phyloP scores from a whole-genome alignment of 2,113 vertebrate species.

The Tragelaphus imberbis region DNA sequence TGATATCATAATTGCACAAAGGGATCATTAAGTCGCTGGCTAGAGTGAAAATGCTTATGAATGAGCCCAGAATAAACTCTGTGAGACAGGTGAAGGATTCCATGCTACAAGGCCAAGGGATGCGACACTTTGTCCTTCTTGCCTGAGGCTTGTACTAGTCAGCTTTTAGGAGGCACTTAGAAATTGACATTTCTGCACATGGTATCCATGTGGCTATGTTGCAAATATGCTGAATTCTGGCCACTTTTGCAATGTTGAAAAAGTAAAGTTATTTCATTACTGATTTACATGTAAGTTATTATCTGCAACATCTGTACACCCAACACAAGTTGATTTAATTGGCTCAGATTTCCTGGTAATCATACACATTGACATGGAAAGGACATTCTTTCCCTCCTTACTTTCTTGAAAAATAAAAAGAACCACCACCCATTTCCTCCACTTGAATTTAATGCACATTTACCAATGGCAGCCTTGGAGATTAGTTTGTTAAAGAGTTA shows the following conservation, averaged over 20 bases:
- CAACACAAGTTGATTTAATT: slow-evolving; percentile 2
- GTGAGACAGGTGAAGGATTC: neutral
- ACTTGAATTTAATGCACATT: neutral
- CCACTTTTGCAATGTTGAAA: neutral
- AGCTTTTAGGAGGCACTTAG: neutral
- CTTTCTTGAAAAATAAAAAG: neutral
- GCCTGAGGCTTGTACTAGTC: neutral
- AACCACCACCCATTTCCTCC: neutral
- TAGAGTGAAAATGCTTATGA: neutral
- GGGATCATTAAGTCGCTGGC: neutral
- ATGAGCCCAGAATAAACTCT: neutral
- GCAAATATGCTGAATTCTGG: neutral
- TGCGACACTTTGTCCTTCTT: neutral
- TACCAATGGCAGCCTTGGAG: neutral
- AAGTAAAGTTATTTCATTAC: neutral
- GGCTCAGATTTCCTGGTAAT: slow-evolving; percentile 17
- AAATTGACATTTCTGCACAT: neutral
- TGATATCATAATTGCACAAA: slow-evolving; percentile 17
- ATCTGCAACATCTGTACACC: neutral
- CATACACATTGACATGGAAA: neutral
- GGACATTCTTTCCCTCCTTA: neutral
- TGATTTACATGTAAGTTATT: slow-evolving; percentile 15
- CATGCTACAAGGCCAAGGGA: neutral
- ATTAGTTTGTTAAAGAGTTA: neutral
- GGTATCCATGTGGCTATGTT: neutral